Evolutionary conservation across 2,797 vertebrate genomes (phyloP).

Genomic region (Tadarida brasiliensis): DNA sequence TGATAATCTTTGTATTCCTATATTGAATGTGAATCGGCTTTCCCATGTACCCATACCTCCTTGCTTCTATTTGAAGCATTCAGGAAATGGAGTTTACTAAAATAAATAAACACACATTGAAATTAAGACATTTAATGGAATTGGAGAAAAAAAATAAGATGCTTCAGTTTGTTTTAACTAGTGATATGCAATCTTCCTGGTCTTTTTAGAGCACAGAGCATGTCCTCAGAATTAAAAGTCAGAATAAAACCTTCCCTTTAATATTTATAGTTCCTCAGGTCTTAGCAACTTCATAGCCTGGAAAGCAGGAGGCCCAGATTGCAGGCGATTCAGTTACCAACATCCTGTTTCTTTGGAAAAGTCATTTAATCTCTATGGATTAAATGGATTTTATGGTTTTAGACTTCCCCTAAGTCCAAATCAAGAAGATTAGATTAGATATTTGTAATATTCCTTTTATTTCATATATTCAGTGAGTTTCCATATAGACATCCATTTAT

Average conservation of each 20-base stretch:
- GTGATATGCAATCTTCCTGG: background rate
- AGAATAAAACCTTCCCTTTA: background rate
- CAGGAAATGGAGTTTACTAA: slow-evolving; percentile 11
- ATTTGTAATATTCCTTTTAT: background rate
- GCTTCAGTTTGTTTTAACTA: background rate
- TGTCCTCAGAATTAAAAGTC: background rate
- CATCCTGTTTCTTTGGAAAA: slow-evolving; percentile 17
- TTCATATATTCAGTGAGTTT: background rate
- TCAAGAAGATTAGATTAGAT: background rate
- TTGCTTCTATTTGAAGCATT: slow-evolving; percentile 24
- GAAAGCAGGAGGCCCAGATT: background rate
- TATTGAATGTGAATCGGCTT: background rate
- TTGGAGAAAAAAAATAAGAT: background rate
- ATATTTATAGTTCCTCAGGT: background rate
- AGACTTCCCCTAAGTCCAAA: background rate
- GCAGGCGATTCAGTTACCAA: background rate
- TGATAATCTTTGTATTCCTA: background rate
- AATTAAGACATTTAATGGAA: background rate
- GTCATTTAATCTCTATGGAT: background rate
- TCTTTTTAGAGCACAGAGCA: background rate
- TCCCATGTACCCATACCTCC: background rate
- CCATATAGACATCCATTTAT: background rate
- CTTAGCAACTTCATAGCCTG: background rate
- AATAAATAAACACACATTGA: background rate
- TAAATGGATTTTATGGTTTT: background rate